Percentiles rank a stretch among this genome's conserved stretches.
phyloP scores from a whole-genome alignment of 2,888 invertebrate genomes.

The Pilophorus perplexus region DNA sequence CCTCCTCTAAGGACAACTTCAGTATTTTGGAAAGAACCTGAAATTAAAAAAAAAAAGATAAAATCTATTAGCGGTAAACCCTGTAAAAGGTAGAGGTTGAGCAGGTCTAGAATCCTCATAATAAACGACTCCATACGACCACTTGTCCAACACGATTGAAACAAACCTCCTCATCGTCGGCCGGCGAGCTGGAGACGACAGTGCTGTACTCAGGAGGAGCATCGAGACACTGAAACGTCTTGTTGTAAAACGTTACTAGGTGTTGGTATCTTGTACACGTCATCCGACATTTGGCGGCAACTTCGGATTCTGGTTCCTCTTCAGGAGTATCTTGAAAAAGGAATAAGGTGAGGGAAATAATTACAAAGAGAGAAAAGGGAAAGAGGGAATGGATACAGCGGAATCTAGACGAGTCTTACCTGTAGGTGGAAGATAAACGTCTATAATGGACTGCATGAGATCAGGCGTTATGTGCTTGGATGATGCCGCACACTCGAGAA shows the following conservation, averaged over 20 bases:
- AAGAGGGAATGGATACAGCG: too few relatives aligned
- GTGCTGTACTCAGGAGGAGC: constrained; percentile 51
- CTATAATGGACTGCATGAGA: constrained; percentile 53
- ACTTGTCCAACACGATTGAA: not conserved
- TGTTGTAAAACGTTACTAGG: constrained; percentile 38
- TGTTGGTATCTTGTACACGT: constrained; percentile 37
- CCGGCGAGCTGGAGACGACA: constrained; percentile 48
- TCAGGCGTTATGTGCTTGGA: constrained; percentile 64
- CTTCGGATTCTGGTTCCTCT: constrained; percentile 19
- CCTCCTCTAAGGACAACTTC: constrained; percentile 47
- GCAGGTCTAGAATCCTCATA: not conserved
- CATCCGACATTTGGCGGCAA: constrained; percentile 19
- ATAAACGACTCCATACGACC: not conserved
- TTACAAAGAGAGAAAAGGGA: too few relatives aligned
- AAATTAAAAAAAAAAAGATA: constrained; percentile 24
- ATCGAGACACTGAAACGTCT: constrained; percentile 38
- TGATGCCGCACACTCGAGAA: constrained; percentile 66
- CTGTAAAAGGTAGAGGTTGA: too few relatives aligned
- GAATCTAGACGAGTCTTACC: too few relatives aligned
- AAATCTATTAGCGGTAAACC: too few relatives aligned
- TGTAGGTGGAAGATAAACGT: constrained; percentile 1
- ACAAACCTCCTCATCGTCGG: constrained; percentile 37
- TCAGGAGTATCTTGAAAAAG: not conserved
- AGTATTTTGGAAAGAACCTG: constrained; percentile 48
- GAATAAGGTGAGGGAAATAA: not conserved